Evolutionary conservation across 2,113 vertebrate species (phyloP), one percentile per base, ranked within the genome.

Genomic region (Petroica traversi): DNA sequence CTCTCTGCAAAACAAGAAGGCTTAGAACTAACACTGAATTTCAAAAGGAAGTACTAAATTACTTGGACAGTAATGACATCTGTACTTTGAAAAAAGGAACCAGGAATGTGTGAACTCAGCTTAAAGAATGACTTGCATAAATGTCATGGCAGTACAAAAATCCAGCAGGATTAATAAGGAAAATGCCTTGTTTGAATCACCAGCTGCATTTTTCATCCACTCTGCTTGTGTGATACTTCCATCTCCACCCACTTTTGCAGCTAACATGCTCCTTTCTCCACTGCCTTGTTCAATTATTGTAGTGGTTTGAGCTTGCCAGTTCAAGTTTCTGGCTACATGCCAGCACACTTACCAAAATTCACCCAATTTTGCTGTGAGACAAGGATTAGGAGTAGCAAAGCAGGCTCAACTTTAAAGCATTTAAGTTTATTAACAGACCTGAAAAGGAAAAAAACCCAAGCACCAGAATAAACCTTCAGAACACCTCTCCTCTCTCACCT

Each of bases 1-100:
- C 99, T 92, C 96, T 98, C 99, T 99, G 97, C 45, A 91, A 36
- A 31, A 45, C 10, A 93, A 85, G 6, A 43, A 1, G 5, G 31
- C 58, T 58, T 46, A 81, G 23, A 82, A 63, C 8, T 38, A 75
- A 58, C 6, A 33, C 38, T 36, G 19, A 59, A 58, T 10, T 8
- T 76, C 5, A 22, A 55, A 73, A 33, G 11, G 9, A 69, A 34
- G 18, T 36, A 33, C 34, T 57, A 41, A 59, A 33, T 38, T 46
- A 38, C 28, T 41, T 25, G 6, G 34, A 62, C 11, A 26, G 34
- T 7, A 49, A 8, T 5, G 15, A 58, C 31, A n/a, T 8, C 12
- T 34, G 6, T 26, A 43, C 41, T 31, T 3, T 0, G 11, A 25
- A 79, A 72, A 13, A 82, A 12, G 49, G 9, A 88, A 29, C 3